Evolutionary conservation across 2,113 vertebrate species (phyloP).

Genomic region (Diadophis punctatus): DNA sequence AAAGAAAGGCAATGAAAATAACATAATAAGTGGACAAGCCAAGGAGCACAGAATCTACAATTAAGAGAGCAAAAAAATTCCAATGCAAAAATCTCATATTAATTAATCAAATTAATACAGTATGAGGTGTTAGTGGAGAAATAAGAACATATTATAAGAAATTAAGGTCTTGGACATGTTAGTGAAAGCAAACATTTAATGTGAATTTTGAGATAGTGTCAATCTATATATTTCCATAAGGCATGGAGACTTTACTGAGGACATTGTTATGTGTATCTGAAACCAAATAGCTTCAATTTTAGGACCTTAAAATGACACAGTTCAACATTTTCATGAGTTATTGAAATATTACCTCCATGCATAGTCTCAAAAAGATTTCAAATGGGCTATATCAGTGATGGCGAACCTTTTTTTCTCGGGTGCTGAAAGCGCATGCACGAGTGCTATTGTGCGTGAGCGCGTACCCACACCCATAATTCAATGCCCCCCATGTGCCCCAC

Average conservation of each 20-base stretch:
- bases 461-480: too few relatives aligned
- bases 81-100: neutral
- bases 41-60: neutral
- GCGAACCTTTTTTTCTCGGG: too few relatives aligned
- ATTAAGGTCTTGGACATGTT: neutral
- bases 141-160: neutral
- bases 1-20: neutral
- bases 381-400: neutral
- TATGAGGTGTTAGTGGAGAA: neutral
- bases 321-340: neutral
- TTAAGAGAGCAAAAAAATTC: neutral
- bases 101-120: neutral
- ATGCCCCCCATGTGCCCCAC: too few relatives aligned
- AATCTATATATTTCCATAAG: neutral
- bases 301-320: neutral
- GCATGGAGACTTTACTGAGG: neutral
- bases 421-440: too few relatives aligned
- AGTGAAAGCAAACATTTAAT: neutral
- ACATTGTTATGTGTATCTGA: neutral
- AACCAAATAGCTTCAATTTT: neutral
- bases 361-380: neutral
- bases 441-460: too few relatives aligned
- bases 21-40: neutral
- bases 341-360: neutral
- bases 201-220: neutral